Conservation (phyloP, 1,140 invertebrate genomes). For the Antheraea pernyi region DNA sequence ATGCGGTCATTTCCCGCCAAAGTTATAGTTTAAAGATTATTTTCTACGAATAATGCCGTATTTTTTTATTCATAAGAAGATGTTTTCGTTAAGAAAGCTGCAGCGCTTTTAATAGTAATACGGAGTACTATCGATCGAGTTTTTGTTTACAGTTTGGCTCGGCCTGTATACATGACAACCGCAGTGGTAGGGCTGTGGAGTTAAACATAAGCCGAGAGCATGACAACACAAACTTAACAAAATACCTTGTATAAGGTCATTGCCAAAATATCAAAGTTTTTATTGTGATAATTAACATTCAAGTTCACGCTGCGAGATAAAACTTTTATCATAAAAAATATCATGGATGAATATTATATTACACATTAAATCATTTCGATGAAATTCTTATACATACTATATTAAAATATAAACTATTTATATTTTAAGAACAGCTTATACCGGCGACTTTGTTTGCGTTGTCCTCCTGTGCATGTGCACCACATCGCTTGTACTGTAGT, state of each 20-base stretch:
- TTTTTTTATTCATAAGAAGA: not conserved
- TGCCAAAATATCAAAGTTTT: not conserved
- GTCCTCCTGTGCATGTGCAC: too few species aligned
- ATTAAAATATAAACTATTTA: too few species aligned
- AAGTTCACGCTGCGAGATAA: not conserved
- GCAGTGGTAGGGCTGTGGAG: slow-evolving; percentile 52
- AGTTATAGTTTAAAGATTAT: slow-evolving; percentile 30
- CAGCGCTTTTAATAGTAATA: slow-evolving; percentile 53
- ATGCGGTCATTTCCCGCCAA: slow-evolving; percentile 53
- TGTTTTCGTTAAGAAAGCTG: slow-evolving; percentile 49
- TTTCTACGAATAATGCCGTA: slow-evolving; percentile 11
- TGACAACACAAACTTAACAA: not conserved
- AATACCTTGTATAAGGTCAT: not conserved
- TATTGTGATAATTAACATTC: not conserved
- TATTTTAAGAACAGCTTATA: too few species aligned
- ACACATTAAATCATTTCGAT: too few species aligned
- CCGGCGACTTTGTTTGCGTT: too few species aligned
- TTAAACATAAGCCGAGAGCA: not conserved
- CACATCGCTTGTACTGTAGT: too few species aligned
- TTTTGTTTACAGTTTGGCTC: slow-evolving; percentile 74
- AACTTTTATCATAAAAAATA: too few species aligned
- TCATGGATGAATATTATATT: too few species aligned
- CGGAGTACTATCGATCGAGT: slow-evolving; percentile 66
- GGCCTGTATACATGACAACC: slow-evolving; percentile 76
- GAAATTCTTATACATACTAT: too few species aligned